Conservation (phyloP, 1,140 invertebrate genomes). For the Eriosoma lanigerum region DNA sequence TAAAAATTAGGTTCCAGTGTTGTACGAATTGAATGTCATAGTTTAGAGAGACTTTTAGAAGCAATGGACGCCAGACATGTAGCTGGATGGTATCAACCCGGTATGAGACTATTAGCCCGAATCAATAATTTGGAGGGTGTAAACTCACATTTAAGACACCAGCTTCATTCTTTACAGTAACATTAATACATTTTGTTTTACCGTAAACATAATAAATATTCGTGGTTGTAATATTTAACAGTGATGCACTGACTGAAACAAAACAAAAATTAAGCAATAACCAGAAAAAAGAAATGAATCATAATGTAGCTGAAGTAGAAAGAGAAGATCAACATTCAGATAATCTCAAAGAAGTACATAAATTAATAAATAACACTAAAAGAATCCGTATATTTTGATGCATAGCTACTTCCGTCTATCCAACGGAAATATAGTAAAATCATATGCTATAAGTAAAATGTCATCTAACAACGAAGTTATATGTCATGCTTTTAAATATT, state of each 20-base stretch:
- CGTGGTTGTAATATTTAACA: not conserved
- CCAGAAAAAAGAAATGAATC: not conserved
- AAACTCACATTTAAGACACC: conserved; percentile 63
- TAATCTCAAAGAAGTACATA: conserved; percentile 9
- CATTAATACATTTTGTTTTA: not conserved
- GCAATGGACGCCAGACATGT: conserved; percentile 70
- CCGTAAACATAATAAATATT: not conserved
- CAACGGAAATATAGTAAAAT: too few species aligned
- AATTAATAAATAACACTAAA: too few species aligned
- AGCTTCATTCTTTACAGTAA: conserved; percentile 57
- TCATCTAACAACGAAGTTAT: too few species aligned
- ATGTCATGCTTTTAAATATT: too few species aligned
- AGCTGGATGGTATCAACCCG: conserved; percentile 74
- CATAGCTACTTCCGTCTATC: too few species aligned
- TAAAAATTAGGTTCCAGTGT: conserved; percentile 58
- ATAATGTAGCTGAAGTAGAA: conserved; percentile 5
- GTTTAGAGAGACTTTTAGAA: conserved; percentile 64
- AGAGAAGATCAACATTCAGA: conserved; percentile 32
- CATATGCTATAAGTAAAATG: too few species aligned
- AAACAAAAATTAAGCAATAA: conserved; percentile 34
- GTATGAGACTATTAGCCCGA: conserved; percentile 71
- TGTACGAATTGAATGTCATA: conserved; percentile 63
- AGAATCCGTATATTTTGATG: too few species aligned
- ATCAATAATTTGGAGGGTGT: conserved; percentile 66
- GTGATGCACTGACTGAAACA: conserved; percentile 27